These are phyloP conservation scores for Malurus melanocephalus DNA, from an alignment of 2,113 vertebrate genomes.

Conservation along the genomic window DNA sequence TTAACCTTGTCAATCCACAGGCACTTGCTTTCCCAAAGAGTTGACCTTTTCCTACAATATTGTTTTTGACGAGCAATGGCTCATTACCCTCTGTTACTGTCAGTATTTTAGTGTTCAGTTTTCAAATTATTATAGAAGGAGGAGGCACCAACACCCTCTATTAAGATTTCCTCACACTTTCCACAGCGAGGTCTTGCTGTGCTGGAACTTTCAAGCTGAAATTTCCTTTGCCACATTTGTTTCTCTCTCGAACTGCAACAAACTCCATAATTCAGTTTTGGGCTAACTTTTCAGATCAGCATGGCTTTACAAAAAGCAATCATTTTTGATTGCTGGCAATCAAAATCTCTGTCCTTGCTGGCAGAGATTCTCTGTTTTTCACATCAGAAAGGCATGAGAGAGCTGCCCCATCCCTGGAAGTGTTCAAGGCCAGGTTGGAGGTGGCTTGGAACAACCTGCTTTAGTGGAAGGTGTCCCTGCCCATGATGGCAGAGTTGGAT, in stretches of 20 bases:
- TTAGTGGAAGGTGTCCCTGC: not conserved
- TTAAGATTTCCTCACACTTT: not conserved
- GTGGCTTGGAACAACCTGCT: not conserved
- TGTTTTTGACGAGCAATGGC: not conserved
- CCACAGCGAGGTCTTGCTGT: not conserved
- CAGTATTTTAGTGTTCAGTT: not conserved
- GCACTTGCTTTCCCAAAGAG: not conserved
- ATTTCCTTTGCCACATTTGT: not conserved
- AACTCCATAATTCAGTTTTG: not conserved
- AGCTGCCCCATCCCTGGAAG: not conserved
- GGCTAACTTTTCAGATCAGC: not conserved
- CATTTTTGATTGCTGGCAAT: not conserved
- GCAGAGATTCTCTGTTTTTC: not conserved
- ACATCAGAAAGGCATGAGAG: not conserved
- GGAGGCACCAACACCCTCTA: not conserved
- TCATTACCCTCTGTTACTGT: not conserved
- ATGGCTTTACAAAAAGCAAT: not conserved
- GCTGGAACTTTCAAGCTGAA: not conserved
- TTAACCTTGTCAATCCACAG: constrained; percentile 2
- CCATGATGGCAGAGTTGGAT: not conserved
- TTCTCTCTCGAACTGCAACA: not conserved
- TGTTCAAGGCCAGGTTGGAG: not conserved
- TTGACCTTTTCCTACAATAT: not conserved
- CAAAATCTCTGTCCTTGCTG: not conserved
- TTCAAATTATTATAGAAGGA: not conserved